Percentiles rank a stretch among this genome's conserved stretches.
These are phyloP conservation scores for Eristalis arbustorum DNA, from an alignment of 2,888 invertebrate species.

Conservation along the genomic window DNA sequence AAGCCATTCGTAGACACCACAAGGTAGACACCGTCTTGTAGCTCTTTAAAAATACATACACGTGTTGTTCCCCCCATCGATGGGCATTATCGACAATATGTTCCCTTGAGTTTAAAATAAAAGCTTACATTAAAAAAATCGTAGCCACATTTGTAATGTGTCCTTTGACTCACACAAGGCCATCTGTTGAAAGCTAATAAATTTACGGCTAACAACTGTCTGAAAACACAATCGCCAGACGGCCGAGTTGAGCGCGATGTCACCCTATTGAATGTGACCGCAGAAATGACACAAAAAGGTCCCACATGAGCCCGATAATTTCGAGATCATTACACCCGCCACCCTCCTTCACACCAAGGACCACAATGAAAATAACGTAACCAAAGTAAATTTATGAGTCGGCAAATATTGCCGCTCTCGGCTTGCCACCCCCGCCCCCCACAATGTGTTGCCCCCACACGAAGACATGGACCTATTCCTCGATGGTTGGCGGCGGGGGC, in stretches of 20 bases:
- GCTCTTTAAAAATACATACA: too few species aligned
- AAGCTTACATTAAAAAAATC: neutral
- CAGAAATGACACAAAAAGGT: conserved; percentile 38
- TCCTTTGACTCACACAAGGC: neutral
- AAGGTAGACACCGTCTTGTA: too few species aligned
- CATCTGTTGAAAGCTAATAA: conserved; percentile 48
- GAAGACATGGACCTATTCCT: conserved; percentile 39
- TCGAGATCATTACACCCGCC: conserved; percentile 32
- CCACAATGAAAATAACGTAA: conserved; percentile 60
- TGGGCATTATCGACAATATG: too few species aligned
- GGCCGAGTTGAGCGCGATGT: conserved; percentile 36
- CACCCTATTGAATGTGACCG: conserved; percentile 41
- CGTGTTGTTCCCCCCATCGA: too few species aligned
- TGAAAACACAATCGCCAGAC: conserved; percentile 52
- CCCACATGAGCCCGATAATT: conserved; percentile 42
- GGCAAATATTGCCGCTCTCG: conserved; percentile 63
- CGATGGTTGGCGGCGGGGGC: neutral
- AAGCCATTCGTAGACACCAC: too few species aligned
- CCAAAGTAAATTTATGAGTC: conserved; percentile 67
- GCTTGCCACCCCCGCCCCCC: neutral
- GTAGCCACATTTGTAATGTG: neutral
- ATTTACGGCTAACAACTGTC: conserved; percentile 33
- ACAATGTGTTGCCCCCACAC: neutral
- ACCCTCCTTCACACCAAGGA: neutral
- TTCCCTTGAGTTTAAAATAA: neutral